Evolutionary conservation across 2,888 invertebrate species (phyloP).

Genomic region (Dromius quadrimaculatus): DNA sequence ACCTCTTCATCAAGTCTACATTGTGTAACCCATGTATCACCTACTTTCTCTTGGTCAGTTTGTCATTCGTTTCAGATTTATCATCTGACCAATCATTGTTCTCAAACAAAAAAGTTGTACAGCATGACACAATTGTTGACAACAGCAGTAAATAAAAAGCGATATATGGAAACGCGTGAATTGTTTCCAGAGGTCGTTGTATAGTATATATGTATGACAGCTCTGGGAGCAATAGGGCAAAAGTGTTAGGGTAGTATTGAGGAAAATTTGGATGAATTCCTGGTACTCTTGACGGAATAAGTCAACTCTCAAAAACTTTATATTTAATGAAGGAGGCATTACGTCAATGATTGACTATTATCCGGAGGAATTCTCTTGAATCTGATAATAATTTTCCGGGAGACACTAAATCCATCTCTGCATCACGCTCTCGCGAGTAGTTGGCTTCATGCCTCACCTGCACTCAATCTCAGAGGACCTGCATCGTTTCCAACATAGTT

Average conservation of each 20-base stretch:
- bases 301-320: too few species aligned
- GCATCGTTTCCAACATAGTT: constrained; percentile 1
- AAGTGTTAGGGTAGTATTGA: neutral
- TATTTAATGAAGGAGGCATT: too few species aligned
- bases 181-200: constrained; percentile 13
- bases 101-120: constrained; percentile 33
- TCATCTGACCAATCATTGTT: constrained; percentile 20
- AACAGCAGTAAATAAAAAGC: constrained; percentile 38
- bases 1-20: too few species aligned
- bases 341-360: too few species aligned
- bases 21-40: too few species aligned
- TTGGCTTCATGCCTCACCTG: constrained; percentile 7
- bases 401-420: neutral
- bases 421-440: neutral
- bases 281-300: neutral
- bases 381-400: neutral
- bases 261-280: too few species aligned
- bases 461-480: constrained; percentile 16
- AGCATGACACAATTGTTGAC: constrained; percentile 25
- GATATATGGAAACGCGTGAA: constrained; percentile 34
- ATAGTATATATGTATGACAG: constrained; percentile 3
- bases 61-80: constrained; percentile 31
- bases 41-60: too few species aligned
- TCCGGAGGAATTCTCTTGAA: neutral
- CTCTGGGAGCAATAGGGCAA: neutral